phyloP scores from a whole-genome alignment of 2,113 vertebrate genomes.

The Pao palembangensis region DNA sequence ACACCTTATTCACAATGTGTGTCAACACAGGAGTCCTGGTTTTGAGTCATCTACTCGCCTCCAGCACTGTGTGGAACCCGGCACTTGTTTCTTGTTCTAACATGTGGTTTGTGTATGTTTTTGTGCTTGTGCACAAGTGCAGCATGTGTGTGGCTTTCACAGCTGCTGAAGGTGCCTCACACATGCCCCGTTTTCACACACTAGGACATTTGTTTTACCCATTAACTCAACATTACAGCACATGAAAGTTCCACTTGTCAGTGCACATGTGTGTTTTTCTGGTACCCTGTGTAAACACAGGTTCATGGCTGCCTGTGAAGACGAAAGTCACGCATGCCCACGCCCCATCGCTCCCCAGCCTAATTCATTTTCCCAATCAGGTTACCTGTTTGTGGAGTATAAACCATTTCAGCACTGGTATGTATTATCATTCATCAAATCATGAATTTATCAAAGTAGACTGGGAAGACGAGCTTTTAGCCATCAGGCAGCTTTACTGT shows the following conservation, averaged over 20 bases:
- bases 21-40: conserved; percentile 31
- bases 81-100: conserved; percentile 21
- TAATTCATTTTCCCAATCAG: conserved; percentile 42
- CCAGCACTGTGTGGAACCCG: background rate
- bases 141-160: conserved; percentile 29
- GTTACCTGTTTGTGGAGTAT: conserved; percentile 29
- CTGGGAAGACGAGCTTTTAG: too few species aligned
- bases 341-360: background rate
- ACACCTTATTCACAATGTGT: conserved; percentile 23
- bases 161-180: conserved; percentile 36
- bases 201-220: conserved; percentile 30
- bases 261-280: conserved; percentile 40
- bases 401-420: conserved; percentile 42
- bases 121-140: conserved; percentile 35
- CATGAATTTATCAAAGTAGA: too few species aligned
- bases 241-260: conserved; percentile 50
- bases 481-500: too few species aligned
- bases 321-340: conserved; percentile 6
- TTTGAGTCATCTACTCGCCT: conserved; percentile 27
- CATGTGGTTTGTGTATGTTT: conserved; percentile 29
- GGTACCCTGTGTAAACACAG: conserved; percentile 33
- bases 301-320: conserved; percentile 18
- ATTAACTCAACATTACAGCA: conserved; percentile 45
- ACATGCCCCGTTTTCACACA: conserved; percentile 25
- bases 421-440: too few species aligned